phyloP scores from a whole-genome alignment of 1,140 invertebrate genomes.

The Xylocopa sonorina region DNA sequence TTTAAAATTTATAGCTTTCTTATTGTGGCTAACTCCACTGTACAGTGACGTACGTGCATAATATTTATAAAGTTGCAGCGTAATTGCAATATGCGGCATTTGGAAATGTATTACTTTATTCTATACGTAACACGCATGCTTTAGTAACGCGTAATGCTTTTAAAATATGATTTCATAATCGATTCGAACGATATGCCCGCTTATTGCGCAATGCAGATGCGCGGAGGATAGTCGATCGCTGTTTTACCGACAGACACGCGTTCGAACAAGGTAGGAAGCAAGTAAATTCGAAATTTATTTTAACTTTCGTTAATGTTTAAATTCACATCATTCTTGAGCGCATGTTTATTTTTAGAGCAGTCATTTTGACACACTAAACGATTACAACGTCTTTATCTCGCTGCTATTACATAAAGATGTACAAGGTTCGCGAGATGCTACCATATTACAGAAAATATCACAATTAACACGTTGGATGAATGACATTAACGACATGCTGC shows the following conservation, averaged over 20 bases:
- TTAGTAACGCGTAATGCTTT: not conserved
- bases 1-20: too few relatives aligned
- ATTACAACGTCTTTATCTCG: not conserved
- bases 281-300: too few relatives aligned
- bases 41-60: not conserved
- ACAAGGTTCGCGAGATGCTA: not conserved
- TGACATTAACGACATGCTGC: not conserved
- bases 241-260: conserved; percentile 17
- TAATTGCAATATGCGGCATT: not conserved
- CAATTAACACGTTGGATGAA: not conserved
- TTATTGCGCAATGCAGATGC: not conserved
- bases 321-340: too few relatives aligned
- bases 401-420: not conserved
- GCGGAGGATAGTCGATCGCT: not conserved
- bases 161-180: not conserved
- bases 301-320: too few relatives aligned
- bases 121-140: not conserved
- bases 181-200: not conserved
- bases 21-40: too few relatives aligned
- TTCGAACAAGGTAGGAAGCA: too few relatives aligned
- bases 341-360: not conserved
- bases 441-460: not conserved
- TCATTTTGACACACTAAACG: not conserved
- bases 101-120: not conserved
- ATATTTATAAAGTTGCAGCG: not conserved